Base-by-base conservation (phyloP, 2,797 vertebrate genomes). In the Chrosomus eos region DNA sequence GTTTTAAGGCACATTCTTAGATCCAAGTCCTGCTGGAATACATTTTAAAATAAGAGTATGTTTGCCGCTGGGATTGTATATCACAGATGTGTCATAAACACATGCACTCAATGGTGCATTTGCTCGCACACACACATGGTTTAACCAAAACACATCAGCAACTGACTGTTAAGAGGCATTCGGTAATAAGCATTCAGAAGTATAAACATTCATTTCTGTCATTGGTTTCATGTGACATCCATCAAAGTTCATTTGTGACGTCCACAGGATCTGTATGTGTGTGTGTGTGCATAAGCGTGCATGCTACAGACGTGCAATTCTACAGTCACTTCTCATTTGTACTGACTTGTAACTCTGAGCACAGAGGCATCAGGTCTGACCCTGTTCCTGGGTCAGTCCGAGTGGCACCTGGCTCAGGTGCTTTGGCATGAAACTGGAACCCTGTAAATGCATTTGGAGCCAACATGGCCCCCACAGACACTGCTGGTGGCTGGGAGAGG, bases 1-100 rank as follows among this genome's bases (percentile, higher is more conserved):
- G 80, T 88, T 84, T 88, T 93, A 94, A 95, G 94, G 94, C 94
- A 95, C 93, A 83, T 91, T 89, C 83, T 85, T 87, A 83, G 31
- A 74, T 78, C 53, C 79, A 85, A 85, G 85, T 74, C 82, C 83
- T 82, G 81, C 86, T 74, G 83, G 55, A 80, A 84, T 33, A 66
- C 18, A 62, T 51, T 68, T 40, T 33, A 40, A 55, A 48, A 26
- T 28, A 53, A 51, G 38, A 77, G 66, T 23, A 48, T 31, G 74
- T 80, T 76, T 84, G 38, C 60, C 8, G 13, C 28, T 78, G 67
- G 75, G 62, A 80, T 67, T 87, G 84, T 53, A 88, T 74, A 81
- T 85, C 74, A 89, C 84, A 87, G 68, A 85, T 82, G 82, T 80
- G 78, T 90, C 74, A 81, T 70, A 67, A 33, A 82, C 58, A 87